phyloP scores from a whole-genome alignment of 2,888 invertebrate genomes.

The Acanthosepion lycidas region DNA sequence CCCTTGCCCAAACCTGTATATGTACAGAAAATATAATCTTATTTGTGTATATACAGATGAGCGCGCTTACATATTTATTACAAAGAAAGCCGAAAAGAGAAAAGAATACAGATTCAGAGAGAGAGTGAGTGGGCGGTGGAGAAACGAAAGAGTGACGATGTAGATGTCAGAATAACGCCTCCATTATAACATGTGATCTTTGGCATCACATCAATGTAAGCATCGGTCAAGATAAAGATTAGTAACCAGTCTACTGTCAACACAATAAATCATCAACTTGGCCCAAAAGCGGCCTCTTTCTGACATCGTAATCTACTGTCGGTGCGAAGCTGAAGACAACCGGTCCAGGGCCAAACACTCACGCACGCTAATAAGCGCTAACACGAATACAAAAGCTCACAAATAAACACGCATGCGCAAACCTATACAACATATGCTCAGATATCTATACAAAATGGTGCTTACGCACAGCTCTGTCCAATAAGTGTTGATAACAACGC shows the following conservation, averaged over 20 bases:
- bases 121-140: background rate
- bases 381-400: background rate
- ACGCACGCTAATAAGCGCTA: background rate
- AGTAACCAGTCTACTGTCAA: slow-evolving; percentile 33
- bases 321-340: slow-evolving; percentile 12
- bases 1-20: background rate
- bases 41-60: background rate
- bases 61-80: background rate
- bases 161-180: slow-evolving; percentile 33
- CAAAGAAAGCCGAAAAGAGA: background rate
- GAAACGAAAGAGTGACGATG: background rate
- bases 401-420: background rate
- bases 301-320: slow-evolving; percentile 33
- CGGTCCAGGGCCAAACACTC: background rate
- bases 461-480: background rate
- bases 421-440: background rate
- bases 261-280: background rate
- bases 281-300: slow-evolving; percentile 24
- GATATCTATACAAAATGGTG: background rate
- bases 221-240: background rate
- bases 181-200: background rate
- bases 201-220: slow-evolving; percentile 33
- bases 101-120: background rate
- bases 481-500: background rate
- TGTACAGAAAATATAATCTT: background rate